Evolutionary conservation across 2,797 vertebrate genomes (phyloP).

Genomic region (Trichosurus vulpecula): DNA sequence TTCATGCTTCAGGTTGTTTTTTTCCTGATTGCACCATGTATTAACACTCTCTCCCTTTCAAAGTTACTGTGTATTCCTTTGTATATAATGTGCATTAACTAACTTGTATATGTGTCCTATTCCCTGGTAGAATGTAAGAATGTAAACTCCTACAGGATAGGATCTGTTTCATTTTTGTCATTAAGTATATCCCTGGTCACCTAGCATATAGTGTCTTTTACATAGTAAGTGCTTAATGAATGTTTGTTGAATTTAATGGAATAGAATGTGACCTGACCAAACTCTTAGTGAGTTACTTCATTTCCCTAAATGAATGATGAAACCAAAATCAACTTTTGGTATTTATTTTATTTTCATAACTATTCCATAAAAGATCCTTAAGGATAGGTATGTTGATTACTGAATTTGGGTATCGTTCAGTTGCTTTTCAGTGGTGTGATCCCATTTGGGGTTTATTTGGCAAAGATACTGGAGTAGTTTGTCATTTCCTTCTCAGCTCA

Average conservation of each 20-base stretch:
- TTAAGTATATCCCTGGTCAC: not conserved
- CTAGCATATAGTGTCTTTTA: not conserved
- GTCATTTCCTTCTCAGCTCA: too few relatives aligned
- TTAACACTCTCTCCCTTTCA: not conserved
- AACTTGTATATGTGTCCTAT: not conserved
- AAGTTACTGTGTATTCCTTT: not conserved
- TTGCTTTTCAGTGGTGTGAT: too few relatives aligned
- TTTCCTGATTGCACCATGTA: not conserved
- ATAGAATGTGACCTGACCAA: not conserved
- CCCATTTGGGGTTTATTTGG: too few relatives aligned
- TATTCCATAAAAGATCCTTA: not conserved
- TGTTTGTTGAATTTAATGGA: not conserved
- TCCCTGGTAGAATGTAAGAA: not conserved
- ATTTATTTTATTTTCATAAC: not conserved
- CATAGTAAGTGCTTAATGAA: too few relatives aligned
- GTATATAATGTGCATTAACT: not conserved
- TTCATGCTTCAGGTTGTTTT: not conserved
- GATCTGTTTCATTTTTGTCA: not conserved
- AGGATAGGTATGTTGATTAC: not conserved
- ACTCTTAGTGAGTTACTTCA: not conserved
- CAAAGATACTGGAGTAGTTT: too few relatives aligned
- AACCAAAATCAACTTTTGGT: constrained; percentile 14
- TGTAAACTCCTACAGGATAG: not conserved
- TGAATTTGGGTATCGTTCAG: not conserved
- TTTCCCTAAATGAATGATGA: not conserved